phyloP scores from a whole-genome alignment of 92 coral and sea anemone genomes.

The Heteractis magnifica region DNA sequence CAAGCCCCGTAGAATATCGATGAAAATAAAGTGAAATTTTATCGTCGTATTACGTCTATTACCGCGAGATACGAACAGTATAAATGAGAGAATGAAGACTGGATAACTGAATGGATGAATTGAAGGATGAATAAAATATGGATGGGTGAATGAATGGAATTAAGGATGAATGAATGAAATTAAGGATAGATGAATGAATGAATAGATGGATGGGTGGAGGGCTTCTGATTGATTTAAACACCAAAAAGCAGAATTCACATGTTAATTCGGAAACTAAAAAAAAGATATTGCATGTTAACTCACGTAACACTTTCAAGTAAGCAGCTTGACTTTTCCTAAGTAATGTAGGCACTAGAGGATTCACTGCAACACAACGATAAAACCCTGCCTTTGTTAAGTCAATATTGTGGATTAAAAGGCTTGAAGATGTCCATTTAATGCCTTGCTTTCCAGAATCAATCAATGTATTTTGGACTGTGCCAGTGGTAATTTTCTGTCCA shows the following conservation, averaged over 20 bases:
- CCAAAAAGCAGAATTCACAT: too few relatives aligned
- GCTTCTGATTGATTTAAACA: too few relatives aligned
- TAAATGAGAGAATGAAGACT: too few relatives aligned
- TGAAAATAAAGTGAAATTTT: too few relatives aligned
- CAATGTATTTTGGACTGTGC: slow-evolving; percentile 22
- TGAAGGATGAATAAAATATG: too few relatives aligned
- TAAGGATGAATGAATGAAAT: not conserved
- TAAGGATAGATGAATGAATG: not conserved
- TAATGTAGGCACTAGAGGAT: slow-evolving; percentile 62
- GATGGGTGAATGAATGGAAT: too few relatives aligned
- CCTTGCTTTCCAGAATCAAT: slow-evolving; percentile 33
- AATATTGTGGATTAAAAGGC: slow-evolving; percentile 62
- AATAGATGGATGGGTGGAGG: too few relatives aligned
- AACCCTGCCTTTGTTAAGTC: slow-evolving; percentile 74
- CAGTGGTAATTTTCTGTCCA: slow-evolving; percentile 57
- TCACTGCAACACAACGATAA: slow-evolving; percentile 92
- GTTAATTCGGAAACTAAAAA: too few relatives aligned
- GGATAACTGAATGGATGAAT: too few relatives aligned
- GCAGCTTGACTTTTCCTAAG: slow-evolving; percentile 64
- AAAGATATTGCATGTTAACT: slow-evolving; percentile 27
- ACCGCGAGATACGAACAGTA: too few relatives aligned
- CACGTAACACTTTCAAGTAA: slow-evolving; percentile 74
- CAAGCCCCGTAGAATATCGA: too few relatives aligned
- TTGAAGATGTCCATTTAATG: slow-evolving; percentile 69
- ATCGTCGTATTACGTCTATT: too few relatives aligned